Conservation (phyloP, 2,113 vertebrate species). For the Saccopteryx bilineata region DNA sequence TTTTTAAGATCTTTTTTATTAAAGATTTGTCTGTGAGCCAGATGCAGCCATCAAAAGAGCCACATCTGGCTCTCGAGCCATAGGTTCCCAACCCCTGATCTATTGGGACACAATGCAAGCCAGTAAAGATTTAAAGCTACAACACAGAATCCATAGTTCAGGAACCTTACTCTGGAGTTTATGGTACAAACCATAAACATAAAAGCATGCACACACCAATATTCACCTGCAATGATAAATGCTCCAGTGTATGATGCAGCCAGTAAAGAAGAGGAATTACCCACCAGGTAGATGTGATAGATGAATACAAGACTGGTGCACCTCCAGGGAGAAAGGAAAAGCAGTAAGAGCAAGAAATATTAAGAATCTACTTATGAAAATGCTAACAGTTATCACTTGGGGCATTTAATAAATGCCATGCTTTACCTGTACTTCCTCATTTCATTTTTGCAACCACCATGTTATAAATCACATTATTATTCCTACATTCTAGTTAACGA, state of each 20-base stretch:
- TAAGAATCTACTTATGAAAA: not conserved
- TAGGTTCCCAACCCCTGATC: not conserved
- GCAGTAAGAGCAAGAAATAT: not conserved
- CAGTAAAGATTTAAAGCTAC: not conserved
- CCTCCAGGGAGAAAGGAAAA: conserved; percentile 16
- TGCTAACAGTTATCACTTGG: not conserved
- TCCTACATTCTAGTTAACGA: not conserved
- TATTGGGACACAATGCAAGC: not conserved
- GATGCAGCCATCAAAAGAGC: no score
- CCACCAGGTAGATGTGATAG: not conserved
- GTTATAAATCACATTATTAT: not conserved
- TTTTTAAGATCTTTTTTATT: no score
- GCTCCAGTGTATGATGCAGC: not conserved
- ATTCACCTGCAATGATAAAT: not conserved
- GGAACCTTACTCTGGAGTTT: not conserved
- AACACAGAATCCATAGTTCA: not conserved
- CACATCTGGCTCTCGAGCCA: no score
- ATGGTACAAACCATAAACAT: not conserved
- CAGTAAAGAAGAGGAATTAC: not conserved
- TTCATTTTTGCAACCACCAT: not conserved
- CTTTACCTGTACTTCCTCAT: not conserved
- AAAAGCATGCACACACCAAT: not conserved
- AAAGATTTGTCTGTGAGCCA: no score
- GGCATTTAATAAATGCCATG: conserved; percentile 7
- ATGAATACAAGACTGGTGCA: not conserved